Evolutionary conservation across 2,113 vertebrate genomes (phyloP), one percentile per base, ranked within the genome.

Genomic region (Ctenomys sociabilis): DNA sequence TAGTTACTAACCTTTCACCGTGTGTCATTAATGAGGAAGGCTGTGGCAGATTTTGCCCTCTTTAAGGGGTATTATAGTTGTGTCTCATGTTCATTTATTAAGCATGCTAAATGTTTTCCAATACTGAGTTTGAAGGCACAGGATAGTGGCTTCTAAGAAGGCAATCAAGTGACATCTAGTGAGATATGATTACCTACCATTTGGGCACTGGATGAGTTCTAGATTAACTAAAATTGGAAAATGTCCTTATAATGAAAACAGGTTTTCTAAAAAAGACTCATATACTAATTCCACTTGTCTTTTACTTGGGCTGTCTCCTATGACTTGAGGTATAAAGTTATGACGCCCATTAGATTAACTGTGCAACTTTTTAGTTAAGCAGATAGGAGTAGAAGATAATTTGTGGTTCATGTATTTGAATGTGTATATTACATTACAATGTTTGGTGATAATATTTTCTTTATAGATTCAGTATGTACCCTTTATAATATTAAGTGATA

Each of bases 1-100:
- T 92, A 96, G 97, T 97, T 97, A 98, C 97, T 90, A 92, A 96
- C 86, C 75, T 97, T 96, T 96, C 81, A 43, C 94, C 64, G 26
- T 4, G 11, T 81, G 88, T 32, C 94, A 95, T 94, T 97, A 98
- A 92, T 10, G 94, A 97, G 89, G 78, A 96, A 49, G 63, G 80
- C 84, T 89, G 75, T 0, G 30, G 84, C 81, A 95, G 87, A 97
- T 96, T 95, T 93, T 68, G 91, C 10, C n/a, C 54, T 77, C 93
- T 52, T 82, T 63, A 35, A 0, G 1, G 85, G 80, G 64, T 64
- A 4, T 26, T 86, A 80, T 0, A 90, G 81, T 2, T 0, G 40
- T 0, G 9, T 84, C 92, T 80, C 9, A 37, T 0, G 0, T 61
- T 83, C 97, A 80, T 90, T 54, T 24, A 43, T 77, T 24, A 68